Evolutionary conservation across 1,140 invertebrate species (phyloP).

Genomic region (Olivierus martensii): DNA sequence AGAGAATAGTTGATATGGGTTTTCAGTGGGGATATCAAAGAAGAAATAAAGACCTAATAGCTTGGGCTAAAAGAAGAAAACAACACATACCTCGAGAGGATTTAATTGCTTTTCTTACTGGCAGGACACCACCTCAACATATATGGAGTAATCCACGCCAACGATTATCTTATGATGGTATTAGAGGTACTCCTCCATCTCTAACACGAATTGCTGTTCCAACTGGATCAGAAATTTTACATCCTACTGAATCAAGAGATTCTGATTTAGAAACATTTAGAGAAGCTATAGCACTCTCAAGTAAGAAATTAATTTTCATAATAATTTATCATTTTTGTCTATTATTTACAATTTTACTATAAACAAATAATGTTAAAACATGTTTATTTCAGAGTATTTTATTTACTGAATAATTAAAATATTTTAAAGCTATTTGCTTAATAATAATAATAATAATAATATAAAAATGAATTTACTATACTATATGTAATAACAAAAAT

Average conservation of each 20-base stretch:
- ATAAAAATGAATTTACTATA: too few relatives aligned
- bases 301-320: constrained; percentile 22
- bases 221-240: background rate
- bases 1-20: constrained; percentile 50
- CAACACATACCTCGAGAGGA: constrained; percentile 58
- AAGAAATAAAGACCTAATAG: constrained; percentile 56
- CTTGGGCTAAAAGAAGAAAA: constrained; percentile 58
- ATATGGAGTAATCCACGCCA: constrained; percentile 19
- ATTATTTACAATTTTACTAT: too few relatives aligned
- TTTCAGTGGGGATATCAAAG: constrained; percentile 55
- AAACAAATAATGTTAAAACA: too few relatives aligned
- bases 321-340: too few relatives aligned
- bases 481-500: too few relatives aligned
- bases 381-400: too few relatives aligned
- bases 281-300: constrained; percentile 52
- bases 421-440: too few relatives aligned
- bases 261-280: constrained; percentile 53
- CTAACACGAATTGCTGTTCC: constrained; percentile 2
- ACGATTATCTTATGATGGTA: constrained; percentile 10
- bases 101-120: constrained; percentile 59
- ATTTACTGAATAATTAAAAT: too few relatives aligned
- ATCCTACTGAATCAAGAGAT: constrained; percentile 7
- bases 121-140: constrained; percentile 46
- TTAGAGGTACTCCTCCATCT: constrained; percentile 2
- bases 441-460: too few relatives aligned